Conservation (phyloP, 1,140 invertebrate species). For the Cotesia chilonis region DNA sequence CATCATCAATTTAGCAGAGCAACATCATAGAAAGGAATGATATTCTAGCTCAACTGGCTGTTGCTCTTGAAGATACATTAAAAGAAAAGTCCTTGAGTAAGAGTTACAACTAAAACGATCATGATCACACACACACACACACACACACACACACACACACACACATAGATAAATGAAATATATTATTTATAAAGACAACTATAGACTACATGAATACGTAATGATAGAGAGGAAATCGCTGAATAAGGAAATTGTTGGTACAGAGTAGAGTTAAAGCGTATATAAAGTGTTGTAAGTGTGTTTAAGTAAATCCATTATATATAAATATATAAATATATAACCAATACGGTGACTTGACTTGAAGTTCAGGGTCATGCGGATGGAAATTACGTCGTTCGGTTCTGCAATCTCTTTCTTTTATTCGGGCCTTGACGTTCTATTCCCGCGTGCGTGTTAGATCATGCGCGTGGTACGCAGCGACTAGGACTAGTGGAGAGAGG, state of each 20-base stretch:
- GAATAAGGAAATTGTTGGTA: constrained; percentile 59
- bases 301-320: background rate
- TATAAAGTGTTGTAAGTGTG: background rate
- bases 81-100: constrained; percentile 45
- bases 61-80: background rate
- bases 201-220: constrained; percentile 32
- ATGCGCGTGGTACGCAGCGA: constrained; percentile 8
- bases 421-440: constrained; percentile 56
- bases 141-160: too few relatives aligned
- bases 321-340: constrained; percentile 19
- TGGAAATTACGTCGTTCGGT: constrained; percentile 47
- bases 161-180: too few relatives aligned
- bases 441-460: constrained; percentile 33
- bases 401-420: constrained; percentile 41
- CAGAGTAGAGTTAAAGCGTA: constrained; percentile 6
- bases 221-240: constrained; percentile 53
- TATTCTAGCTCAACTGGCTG: too few relatives aligned
- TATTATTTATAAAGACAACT: too few relatives aligned
- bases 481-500: background rate
- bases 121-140: constrained; percentile 11
- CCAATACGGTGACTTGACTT: constrained; percentile 36
- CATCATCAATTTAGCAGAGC: too few relatives aligned
- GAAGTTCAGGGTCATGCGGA: constrained; percentile 63
- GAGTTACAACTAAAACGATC: constrained; percentile 46
- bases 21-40: too few relatives aligned